phyloP scores from a whole-genome alignment of 2,797 vertebrate species.

The Pseudomugil tenellus region DNA sequence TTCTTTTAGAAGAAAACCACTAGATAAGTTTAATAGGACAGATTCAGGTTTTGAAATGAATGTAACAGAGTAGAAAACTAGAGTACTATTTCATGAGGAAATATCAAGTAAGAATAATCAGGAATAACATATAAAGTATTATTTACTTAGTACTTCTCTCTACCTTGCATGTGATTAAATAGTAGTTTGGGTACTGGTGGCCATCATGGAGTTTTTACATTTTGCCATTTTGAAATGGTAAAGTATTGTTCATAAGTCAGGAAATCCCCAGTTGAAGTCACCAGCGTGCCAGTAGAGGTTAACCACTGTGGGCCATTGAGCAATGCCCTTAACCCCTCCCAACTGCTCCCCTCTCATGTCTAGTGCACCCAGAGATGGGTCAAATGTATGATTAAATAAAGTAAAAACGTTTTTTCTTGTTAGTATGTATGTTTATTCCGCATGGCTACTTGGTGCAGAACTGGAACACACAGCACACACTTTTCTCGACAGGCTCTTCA shows the following conservation, averaged over 20 bases:
- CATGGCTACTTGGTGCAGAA: background rate
- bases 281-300: no score
- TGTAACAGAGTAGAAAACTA: background rate
- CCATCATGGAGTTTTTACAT: background rate
- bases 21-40: background rate
- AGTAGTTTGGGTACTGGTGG: no score
- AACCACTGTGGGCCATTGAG: no score
- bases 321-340: no score
- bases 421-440: background rate
- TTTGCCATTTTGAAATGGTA: background rate
- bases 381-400: no score
- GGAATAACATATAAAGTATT: background rate
- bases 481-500: slow-evolving; percentile 85
- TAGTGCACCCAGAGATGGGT: no score
- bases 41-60: background rate
- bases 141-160: background rate
- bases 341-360: no score
- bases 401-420: no score
- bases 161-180: background rate
- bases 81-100: background rate
- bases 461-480: slow-evolving; percentile 2
- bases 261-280: no score
- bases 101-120: background rate
- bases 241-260: background rate
- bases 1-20: background rate